Percentiles rank a stretch among this genome's conserved stretches.
phyloP scores from a whole-genome alignment of 2,797 vertebrate species.

The Alca torda region DNA sequence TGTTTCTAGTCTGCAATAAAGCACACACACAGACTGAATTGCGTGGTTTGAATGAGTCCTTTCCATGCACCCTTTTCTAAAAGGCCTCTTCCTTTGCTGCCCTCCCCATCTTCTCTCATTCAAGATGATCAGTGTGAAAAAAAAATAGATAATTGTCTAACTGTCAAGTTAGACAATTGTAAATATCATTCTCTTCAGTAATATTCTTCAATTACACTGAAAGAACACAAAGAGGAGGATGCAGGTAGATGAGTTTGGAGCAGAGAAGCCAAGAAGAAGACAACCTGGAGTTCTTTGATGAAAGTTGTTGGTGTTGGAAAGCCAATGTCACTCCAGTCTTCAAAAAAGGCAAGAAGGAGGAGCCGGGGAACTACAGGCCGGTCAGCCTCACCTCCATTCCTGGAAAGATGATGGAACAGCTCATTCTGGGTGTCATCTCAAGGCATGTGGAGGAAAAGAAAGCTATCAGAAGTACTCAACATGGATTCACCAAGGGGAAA shows the following conservation, averaged over 20 bases:
- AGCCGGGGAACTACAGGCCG: too few relatives aligned
- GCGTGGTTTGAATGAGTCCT: background rate
- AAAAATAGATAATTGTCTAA: background rate
- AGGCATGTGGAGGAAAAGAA: too few relatives aligned
- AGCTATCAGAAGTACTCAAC: too few relatives aligned
- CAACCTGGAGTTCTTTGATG: background rate
- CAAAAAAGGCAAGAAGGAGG: too few relatives aligned
- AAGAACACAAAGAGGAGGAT: background rate
- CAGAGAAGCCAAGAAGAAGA: background rate
- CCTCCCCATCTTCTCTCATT: background rate
- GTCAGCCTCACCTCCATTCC: too few relatives aligned
- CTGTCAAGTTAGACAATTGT: background rate
- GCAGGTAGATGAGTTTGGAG: background rate
- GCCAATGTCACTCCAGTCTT: too few relatives aligned
- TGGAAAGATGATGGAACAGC: too few relatives aligned
- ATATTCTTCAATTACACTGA: background rate
- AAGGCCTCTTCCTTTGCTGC: background rate
- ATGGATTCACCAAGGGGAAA: too few relatives aligned
- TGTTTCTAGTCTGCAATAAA: background rate
- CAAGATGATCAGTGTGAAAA: background rate
- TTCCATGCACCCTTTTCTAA: background rate
- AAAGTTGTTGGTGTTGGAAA: conserved; percentile 6
- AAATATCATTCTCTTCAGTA: background rate
- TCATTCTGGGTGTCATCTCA: too few relatives aligned
- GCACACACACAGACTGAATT: background rate